Conservation (phyloP, 1,140 invertebrate genomes). For the Diorhabda sublineata region DNA sequence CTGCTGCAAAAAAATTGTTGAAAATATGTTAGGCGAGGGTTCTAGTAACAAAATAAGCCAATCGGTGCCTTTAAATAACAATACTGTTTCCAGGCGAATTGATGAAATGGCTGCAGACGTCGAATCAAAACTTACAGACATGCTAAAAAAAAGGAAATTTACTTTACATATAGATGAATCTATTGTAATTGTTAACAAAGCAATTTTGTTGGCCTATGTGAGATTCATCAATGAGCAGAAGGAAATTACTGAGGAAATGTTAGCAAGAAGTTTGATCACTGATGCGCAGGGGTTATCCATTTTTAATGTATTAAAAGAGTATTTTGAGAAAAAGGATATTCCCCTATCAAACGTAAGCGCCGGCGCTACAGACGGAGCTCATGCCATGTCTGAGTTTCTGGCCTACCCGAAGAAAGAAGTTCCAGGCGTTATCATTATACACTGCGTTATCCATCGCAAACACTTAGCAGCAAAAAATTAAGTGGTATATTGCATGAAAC, state of each 20-base stretch:
- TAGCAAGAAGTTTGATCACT: background rate
- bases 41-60: background rate
- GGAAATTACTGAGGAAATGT: background rate
- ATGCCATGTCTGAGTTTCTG: background rate
- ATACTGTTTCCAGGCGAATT: constrained; percentile 5
- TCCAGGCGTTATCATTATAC: constrained; percentile 24
- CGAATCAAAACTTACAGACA: background rate
- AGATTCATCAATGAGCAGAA: constrained; percentile 6
- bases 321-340: background rate
- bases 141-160: constrained; percentile 7
- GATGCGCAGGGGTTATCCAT: background rate
- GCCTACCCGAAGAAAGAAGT: constrained; percentile 18
- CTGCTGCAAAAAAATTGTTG: background rate
- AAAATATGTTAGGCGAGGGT: background rate
- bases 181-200: background rate
- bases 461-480: constrained; percentile 28
- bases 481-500: constrained; percentile 17
- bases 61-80: background rate
- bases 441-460: constrained; percentile 22
- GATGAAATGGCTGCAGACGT: background rate
- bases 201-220: background rate
- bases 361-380: background rate
- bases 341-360: background rate
- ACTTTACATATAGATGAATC: background rate
- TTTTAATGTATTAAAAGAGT: background rate